phyloP scores from a whole-genome alignment of 2,888 invertebrate genomes.

The Micropterix aruncella region DNA sequence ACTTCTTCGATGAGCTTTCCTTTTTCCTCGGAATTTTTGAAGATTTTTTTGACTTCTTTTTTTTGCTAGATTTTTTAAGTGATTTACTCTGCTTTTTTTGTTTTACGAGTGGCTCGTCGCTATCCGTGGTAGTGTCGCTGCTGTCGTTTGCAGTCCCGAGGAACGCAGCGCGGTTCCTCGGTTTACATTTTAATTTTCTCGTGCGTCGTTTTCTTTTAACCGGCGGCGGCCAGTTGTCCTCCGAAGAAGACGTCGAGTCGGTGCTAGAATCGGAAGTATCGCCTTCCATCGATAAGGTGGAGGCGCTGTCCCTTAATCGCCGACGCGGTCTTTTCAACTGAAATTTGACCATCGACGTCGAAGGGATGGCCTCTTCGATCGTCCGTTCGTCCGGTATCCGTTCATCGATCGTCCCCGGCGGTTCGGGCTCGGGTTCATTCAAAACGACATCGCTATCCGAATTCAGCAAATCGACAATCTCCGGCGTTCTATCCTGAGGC shows the following conservation, averaged over 20 bases:
- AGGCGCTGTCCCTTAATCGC: not conserved
- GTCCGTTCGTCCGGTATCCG: conserved; percentile 10
- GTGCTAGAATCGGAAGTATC: not conserved
- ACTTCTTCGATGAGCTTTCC: not conserved
- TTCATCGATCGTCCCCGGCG: conserved; percentile 8
- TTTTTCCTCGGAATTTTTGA: not conserved
- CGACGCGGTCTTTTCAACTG: conserved; percentile 15
- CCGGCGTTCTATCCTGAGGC: conserved; percentile 49
- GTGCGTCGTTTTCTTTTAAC: too few relatives aligned
- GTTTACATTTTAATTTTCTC: too few relatives aligned
- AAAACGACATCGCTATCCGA: conserved; percentile 38
- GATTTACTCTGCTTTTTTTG: not conserved
- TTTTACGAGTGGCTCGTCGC: not conserved
- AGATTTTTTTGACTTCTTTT: not conserved
- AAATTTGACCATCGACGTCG: conserved; percentile 15
- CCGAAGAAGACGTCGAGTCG: not conserved
- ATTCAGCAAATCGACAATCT: conserved; percentile 43
- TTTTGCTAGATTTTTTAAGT: not conserved
- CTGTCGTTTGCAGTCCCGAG: not conserved
- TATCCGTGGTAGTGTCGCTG: not conserved
- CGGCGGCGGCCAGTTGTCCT: too few relatives aligned
- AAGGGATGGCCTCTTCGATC: conserved; percentile 13
- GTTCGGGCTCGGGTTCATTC: conserved; percentile 19
- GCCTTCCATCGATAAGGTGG: not conserved
- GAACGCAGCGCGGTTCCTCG: too few relatives aligned